Evolutionary conservation across 2,888 invertebrate species (phyloP).

Genomic region (Meteorus colon): DNA sequence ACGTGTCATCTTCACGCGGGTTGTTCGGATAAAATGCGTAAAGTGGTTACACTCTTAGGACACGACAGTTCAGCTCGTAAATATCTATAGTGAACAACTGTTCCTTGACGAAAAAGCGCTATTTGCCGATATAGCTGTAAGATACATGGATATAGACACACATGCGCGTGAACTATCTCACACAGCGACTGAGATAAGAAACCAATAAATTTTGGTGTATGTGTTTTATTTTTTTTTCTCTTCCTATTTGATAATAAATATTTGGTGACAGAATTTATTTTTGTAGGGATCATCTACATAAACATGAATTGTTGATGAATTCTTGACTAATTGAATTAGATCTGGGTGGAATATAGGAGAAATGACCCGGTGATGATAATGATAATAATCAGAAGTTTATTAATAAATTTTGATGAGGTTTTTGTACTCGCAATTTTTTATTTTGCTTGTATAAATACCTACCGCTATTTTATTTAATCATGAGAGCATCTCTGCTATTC

Average conservation of each 20-base stretch:
- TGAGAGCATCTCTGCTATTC: slow-evolving; percentile 21
- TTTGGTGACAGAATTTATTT: not conserved
- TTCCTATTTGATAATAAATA: not conserved
- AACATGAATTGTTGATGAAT: not conserved
- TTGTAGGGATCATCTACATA: not conserved
- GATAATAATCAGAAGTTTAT: not conserved
- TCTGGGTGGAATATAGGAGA: not conserved
- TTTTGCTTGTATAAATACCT: not conserved
- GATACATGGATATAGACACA: not conserved
- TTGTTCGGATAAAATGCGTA: slow-evolving; percentile 30
- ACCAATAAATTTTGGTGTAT: not conserved
- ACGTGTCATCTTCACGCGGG: slow-evolving; percentile 20
- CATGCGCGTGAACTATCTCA: not conserved
- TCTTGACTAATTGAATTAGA: not conserved
- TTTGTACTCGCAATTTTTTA: not conserved
- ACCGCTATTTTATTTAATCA: slow-evolving; percentile 37
- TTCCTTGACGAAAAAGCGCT: slow-evolving; percentile 1
- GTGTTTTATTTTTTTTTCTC: not conserved
- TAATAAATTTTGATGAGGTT: not conserved
- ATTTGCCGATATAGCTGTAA: not conserved
- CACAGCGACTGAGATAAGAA: not conserved
- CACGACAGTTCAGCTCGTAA: slow-evolving; percentile 5
- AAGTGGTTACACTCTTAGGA: slow-evolving; percentile 37
- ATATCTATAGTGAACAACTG: slow-evolving; percentile 28
- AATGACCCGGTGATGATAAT: not conserved